Percentiles rank a stretch among this genome's conserved stretches.
These are phyloP conservation scores for Cataglyphis cursor DNA, from an alignment of 2,888 invertebrate genomes.

Conservation along the genomic window DNA sequence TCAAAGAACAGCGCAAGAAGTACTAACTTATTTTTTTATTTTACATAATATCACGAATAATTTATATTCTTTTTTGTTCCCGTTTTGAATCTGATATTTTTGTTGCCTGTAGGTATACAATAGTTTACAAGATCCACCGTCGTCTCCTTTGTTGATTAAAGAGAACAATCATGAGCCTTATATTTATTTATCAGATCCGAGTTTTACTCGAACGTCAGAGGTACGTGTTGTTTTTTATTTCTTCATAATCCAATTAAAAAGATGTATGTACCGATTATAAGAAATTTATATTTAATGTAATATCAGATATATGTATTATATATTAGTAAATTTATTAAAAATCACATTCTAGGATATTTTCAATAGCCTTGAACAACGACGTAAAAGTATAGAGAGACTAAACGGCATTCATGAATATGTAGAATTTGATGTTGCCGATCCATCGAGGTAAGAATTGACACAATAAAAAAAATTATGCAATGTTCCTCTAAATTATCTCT, in stretches of 20 bases:
- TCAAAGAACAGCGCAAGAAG: slow-evolving; percentile 85
- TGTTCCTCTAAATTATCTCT: not conserved
- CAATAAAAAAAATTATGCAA: not conserved
- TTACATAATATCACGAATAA: not conserved
- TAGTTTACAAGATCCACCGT: slow-evolving; percentile 85
- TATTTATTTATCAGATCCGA: slow-evolving; percentile 82
- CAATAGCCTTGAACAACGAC: slow-evolving; percentile 84
- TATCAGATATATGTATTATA: not conserved
- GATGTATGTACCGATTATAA: not conserved
- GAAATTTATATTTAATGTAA: not conserved
- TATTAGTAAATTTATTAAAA: not conserved
- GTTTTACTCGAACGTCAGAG: slow-evolving; percentile 85
- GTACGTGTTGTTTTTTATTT: slow-evolving; percentile 65
- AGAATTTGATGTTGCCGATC: slow-evolving; percentile 77
- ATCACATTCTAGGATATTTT: slow-evolving; percentile 82
- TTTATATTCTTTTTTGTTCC: not conserved
- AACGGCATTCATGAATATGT: slow-evolving; percentile 82
- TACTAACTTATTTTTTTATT: slow-evolving; percentile 58
- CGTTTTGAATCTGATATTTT: not conserved
- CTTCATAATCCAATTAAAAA: not conserved
- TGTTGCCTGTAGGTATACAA: slow-evolving; percentile 82
- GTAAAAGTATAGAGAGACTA: slow-evolving; percentile 83
- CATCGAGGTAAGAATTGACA: slow-evolving; percentile 74
- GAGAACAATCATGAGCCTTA: slow-evolving; percentile 81
- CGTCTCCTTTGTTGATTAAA: slow-evolving; percentile 82